Percentiles rank a stretch among this genome's conserved stretches.
These are phyloP conservation scores for Leistus spinibarbis DNA, from an alignment of 2,888 invertebrate genomes.

Conservation along the genomic window DNA sequence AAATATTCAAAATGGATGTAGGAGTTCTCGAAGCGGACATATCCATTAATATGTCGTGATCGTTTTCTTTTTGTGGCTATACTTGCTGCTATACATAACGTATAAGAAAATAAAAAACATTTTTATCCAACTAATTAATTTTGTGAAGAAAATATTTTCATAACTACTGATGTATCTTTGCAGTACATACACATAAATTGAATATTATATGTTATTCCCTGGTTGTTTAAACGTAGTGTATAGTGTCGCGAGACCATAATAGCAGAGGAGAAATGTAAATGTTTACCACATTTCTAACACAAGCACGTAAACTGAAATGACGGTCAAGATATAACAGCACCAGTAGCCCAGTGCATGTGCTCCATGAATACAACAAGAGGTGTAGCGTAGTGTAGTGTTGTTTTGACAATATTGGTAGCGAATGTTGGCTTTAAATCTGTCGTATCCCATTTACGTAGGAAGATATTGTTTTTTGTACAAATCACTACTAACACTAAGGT, in stretches of 20 bases:
- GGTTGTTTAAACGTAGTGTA: too few species aligned
- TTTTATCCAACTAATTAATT: not conserved
- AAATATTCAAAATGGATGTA: too few species aligned
- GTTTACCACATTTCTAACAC: slow-evolving; percentile 1
- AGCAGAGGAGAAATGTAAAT: slow-evolving; percentile 3
- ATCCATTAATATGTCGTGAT: too few species aligned
- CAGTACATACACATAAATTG: too few species aligned
- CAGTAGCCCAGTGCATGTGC: not conserved
- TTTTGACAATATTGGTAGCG: not conserved
- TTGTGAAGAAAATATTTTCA: not conserved
- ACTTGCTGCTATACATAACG: too few species aligned
- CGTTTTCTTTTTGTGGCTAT: too few species aligned
- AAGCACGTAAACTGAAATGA: slow-evolving; percentile 13
- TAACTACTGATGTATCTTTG: too few species aligned
- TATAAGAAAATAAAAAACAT: not conserved
- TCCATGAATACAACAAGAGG: not conserved
- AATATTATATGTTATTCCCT: not conserved
- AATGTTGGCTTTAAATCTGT: slow-evolving; percentile 6
- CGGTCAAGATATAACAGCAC: not conserved
- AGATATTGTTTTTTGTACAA: slow-evolving; percentile 1
- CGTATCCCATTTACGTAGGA: not conserved
- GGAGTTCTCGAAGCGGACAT: too few species aligned
- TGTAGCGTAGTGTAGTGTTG: too few species aligned
- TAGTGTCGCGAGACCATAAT: not conserved
- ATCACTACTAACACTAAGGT: slow-evolving; percentile 1